These are phyloP conservation scores for Drosophila parabipectinata DNA, from an alignment of 1,140 invertebrate genomes.

Conservation along the genomic window DNA sequence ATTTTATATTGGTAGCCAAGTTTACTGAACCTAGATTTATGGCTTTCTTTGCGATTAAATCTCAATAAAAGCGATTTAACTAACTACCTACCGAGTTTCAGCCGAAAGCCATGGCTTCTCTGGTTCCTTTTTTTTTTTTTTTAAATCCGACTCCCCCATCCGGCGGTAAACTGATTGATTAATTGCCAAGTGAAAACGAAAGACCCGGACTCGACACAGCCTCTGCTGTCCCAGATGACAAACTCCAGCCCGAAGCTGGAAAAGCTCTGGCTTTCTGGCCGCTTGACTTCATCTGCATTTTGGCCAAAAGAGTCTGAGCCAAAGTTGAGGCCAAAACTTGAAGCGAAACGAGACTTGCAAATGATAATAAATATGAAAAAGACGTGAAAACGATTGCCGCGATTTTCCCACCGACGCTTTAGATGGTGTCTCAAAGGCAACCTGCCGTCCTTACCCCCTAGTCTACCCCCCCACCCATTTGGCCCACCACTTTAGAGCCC, in stretches of 20 bases:
- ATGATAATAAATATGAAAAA: conserved; percentile 60
- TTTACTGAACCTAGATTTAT: not conserved
- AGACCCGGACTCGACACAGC: conserved; percentile 15
- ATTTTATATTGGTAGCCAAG: not conserved
- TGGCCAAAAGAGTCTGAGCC: conserved; percentile 4
- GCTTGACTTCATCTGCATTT: conserved; percentile 47
- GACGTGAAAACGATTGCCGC: conserved; percentile 66
- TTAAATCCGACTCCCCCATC: not conserved
- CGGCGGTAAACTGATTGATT: conserved; percentile 31
- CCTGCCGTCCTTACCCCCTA: conserved; percentile 17
- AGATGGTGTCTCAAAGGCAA: conserved; percentile 66
- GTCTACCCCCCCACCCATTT: not conserved
- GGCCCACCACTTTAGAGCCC: not conserved
- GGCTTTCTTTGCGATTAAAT: conserved; percentile 36
- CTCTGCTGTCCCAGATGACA: conserved; percentile 40
- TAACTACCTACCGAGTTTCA: conserved; percentile 11
- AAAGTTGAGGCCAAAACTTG: not conserved
- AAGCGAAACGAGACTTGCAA: conserved; percentile 44
- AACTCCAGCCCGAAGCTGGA: conserved; percentile 39
- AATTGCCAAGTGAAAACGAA: conserved; percentile 40
- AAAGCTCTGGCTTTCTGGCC: conserved; percentile 24
- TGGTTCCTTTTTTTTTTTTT: not conserved
- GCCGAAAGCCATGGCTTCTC: not conserved
- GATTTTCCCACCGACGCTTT: conserved; percentile 77
- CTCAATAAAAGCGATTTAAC: conserved; percentile 27